Base-by-base conservation (phyloP, 2,888 invertebrate genomes). In the Gari tellinella region DNA sequence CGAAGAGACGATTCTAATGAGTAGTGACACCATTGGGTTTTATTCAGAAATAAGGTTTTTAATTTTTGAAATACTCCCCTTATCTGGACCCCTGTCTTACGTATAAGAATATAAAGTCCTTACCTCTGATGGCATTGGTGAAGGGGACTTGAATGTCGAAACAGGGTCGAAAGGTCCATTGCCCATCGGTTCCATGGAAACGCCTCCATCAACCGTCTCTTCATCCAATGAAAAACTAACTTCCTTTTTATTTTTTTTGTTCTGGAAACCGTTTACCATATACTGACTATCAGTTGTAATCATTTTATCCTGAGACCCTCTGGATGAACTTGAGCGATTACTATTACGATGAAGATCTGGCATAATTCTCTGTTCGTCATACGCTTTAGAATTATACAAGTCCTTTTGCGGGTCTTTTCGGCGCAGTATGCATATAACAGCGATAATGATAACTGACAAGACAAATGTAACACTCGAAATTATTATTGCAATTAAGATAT, bases 321-420 rank as follows among this genome's bases (percentile, higher is more conserved):
- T 62, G 8, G 84, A 84, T 0, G 82, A 81, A 25, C 70, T 82
- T 43, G 82, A 72, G 23, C 80, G 65, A 48, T 79, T 84, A 43
- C 81, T 84, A 53, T 70, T 76, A n/a, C 84, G 60, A 31, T 67
- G 68, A 57, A 61, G 37, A 1, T 75, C 70, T 21, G 67, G 43
- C 53, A 84, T 82, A n/a, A 84, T 84, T 52, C 81, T 84, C 52
- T 78, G 78, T 55, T 84, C 77, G 53, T 84, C 84, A 23, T 70
- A 72, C 23, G 72, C 61, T 78, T 82, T 82, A 10, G 81, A 72
- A 56, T 68, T 73, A 45, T 81, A 82, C 10, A 81, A 56, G 53
- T 49, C 53, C n/a, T 72, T 78, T 26, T 76, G 65, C 19, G 51
- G 70, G 49, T 84, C 81, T 31, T 70, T 79, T 51, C 72, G 58